These are phyloP conservation scores for Syrphus vitripennis DNA, from an alignment of 2,888 invertebrate species.

Conservation along the genomic window DNA sequence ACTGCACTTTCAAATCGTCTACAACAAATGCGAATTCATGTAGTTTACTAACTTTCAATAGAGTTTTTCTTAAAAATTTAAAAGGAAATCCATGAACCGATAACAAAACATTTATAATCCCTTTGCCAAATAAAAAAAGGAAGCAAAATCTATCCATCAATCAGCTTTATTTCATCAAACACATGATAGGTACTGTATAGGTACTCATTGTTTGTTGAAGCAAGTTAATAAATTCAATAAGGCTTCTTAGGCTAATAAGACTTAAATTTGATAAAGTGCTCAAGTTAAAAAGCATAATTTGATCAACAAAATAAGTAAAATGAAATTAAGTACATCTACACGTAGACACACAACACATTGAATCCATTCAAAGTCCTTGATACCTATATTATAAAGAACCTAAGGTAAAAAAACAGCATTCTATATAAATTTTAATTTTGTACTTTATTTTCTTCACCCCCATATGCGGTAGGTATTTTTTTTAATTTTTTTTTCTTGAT, in stretches of 20 bases:
- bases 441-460: background rate
- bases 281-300: background rate
- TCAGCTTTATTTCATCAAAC: background rate
- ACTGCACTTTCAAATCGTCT: no score
- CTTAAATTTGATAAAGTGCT: slow-evolving; percentile 7
- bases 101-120: background rate
- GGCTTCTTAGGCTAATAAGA: background rate
- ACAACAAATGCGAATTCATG: no score
- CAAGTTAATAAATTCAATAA: slow-evolving; percentile 16
- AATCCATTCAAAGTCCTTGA: background rate
- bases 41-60: no score
- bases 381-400: background rate
- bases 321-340: background rate
- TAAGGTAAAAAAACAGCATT: background rate
- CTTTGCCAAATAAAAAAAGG: background rate
- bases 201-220: background rate
- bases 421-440: background rate
- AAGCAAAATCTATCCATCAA: background rate
- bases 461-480: background rate
- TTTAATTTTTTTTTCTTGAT: background rate
- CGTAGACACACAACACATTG: background rate
- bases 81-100: background rate
- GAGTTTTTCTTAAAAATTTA: background rate
- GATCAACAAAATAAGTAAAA: background rate
- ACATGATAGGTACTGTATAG: background rate